Percentiles rank a stretch among this genome's conserved stretches.
Conservation (phyloP, 2,797 vertebrate genomes). For the Masticophis lateralis region DNA sequence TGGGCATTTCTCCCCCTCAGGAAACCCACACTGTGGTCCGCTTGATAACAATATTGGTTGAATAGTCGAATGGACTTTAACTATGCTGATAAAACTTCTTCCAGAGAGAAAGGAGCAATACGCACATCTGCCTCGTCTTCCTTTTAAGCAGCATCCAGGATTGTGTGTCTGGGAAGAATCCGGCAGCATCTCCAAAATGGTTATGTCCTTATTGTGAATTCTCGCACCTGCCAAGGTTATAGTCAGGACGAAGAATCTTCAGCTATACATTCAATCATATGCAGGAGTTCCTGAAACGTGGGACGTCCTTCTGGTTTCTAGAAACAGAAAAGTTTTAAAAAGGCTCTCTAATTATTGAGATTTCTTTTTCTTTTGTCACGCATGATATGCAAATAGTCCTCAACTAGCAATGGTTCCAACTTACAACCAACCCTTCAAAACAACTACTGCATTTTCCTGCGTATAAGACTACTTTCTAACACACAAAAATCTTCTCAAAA, state of each 20-base stretch:
- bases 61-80: not conserved
- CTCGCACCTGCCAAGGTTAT: constrained; percentile 26
- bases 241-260: constrained; percentile 75
- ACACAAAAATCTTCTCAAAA: too few relatives aligned
- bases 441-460: too few relatives aligned
- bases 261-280: constrained; percentile 75
- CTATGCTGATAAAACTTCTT: constrained; percentile 8
- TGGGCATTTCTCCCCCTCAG: not conserved
- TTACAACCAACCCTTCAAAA: not conserved
- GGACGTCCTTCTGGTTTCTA: constrained; percentile 86
- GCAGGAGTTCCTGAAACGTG: constrained; percentile 76
- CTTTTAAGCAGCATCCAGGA: constrained; percentile 7
- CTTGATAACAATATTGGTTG: constrained; percentile 5
- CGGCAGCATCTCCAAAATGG: not conserved
- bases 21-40: not conserved
- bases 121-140: not conserved
- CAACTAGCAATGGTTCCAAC: not conserved
- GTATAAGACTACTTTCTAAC: too few relatives aligned
- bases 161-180: not conserved
- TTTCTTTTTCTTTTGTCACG: not conserved
- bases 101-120: not conserved
- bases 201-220: constrained; percentile 17
- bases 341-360: not conserved
- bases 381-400: not conserved
- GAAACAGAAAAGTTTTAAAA: constrained; percentile 13